Base-by-base conservation (phyloP, 1,140 invertebrate species). In the Drosophila bocqueti region DNA sequence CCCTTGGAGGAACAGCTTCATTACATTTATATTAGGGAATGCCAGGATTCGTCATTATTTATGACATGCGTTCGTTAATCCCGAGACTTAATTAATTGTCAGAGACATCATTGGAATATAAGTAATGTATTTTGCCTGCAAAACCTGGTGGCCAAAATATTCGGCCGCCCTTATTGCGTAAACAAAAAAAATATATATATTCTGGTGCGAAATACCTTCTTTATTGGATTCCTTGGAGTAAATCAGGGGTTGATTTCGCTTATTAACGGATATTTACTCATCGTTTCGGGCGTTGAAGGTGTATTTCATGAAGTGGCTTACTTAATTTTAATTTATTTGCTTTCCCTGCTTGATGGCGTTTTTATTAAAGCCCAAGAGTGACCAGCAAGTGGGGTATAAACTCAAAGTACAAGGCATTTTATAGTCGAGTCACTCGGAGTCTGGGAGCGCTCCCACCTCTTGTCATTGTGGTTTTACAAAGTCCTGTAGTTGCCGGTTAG, bases 11-110 rank as follows among this genome's bases (percentile, higher is more conserved):
- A 57, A 72, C 76, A 79, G 58, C 76, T 79, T 67, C 76, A 79
- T 79, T 79, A 79, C 76, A 79, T 63, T 79, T 79, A 69, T 72
- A 79, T 79, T 79, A 71, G 42, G 65, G 59, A 79, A 79, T 79
- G 76, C 59, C 75, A 40, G 76, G 59, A 71, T 71, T 58, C 66
- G 52, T 79, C 76, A 79, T 79, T 79, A 79, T 79, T 79, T 79
- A 79, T 78, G 76, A 79, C 75, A 79, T 76, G 73, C 73, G 73
- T 76, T 66, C 50, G 52, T 45, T 76, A 76, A 66, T 74, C 71
- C 73, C 24, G 34, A 66, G 74, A 76, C 73, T 76, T 76, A 76
- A 76, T 76, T 76, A 76, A 76, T 76, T 76, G 73, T 65, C 73
- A 66, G 21, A 65, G 62, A 76, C 40, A 75, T 76, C 60, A 55